A percentile compares a stretch with the other conserved stretches of the same genome.
Conservation (phyloP, 2,797 vertebrate species). For the Sebastes taczanowskii region DNA sequence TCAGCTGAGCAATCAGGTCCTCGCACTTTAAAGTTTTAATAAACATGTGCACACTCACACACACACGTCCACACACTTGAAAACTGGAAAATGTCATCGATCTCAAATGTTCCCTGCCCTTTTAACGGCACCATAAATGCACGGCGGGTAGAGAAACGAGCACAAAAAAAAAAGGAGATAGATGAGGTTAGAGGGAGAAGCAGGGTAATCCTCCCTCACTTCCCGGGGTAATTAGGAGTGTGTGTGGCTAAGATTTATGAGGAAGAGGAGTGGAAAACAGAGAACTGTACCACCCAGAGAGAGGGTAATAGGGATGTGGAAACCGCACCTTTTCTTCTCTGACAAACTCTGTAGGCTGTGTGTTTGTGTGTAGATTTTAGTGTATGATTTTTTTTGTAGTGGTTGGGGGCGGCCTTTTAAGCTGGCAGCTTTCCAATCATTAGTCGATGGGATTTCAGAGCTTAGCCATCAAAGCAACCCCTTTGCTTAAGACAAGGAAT, state of each 20-base stretch:
- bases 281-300: constrained; percentile 67
- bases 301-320: constrained; percentile 73
- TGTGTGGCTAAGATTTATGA: constrained; percentile 60
- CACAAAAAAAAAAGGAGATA: constrained; percentile 49
- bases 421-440: constrained; percentile 70
- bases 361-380: constrained; percentile 28
- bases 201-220: constrained; percentile 69
- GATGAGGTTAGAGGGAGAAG: constrained; percentile 60
- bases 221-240: constrained; percentile 74
- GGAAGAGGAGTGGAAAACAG: constrained; percentile 49
- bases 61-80: constrained; percentile 5
- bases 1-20: constrained; percentile 18
- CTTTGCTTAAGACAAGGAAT: constrained; percentile 60
- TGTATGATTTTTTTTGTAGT: constrained; percentile 19
- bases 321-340: constrained; percentile 36
- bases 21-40: constrained; percentile 27
- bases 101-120: constrained; percentile 41
- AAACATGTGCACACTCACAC: constrained; percentile 10
- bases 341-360: constrained; percentile 10
- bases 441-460: constrained; percentile 64
- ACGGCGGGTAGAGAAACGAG: constrained; percentile 29
- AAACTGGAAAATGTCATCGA: constrained; percentile 42
- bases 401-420: constrained; percentile 41
- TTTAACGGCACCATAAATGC: constrained; percentile 49
- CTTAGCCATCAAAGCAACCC: constrained; percentile 65